Base-by-base conservation (phyloP, 2,888 invertebrate species). In the Noctua janthina region DNA sequence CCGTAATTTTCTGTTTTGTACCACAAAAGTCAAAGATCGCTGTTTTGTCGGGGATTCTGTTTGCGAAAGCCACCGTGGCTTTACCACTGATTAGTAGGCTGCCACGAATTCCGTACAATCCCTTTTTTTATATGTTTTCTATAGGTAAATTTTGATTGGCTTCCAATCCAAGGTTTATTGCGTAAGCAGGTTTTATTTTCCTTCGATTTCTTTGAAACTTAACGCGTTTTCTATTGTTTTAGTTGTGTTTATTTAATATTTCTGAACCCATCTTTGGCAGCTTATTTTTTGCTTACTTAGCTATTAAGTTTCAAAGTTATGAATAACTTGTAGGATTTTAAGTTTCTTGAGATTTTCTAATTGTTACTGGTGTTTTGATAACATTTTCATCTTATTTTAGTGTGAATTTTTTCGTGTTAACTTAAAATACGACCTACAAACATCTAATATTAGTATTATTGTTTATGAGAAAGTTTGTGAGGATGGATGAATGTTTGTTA, bases 81-180 rank as follows among this genome's bases (percentile, higher is more conserved):
- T 92, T 92, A 91, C 88, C 92, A 90, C 90, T 93, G 92, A 93
- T 93, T 92, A 92, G 90, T 90, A 88, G 79, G 73, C 62, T 70
- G 73, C 81, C 71, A 71, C 71, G 71, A 75, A 88, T 79, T 71
- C 73, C 74, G 43, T 46, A 79, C 88, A 68, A 79, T 86, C 67
- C 79, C 67, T 82, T 84, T 86, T 89, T 87, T 87, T 82, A 81
- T 82, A 73, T 82, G 69, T 70, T 76, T 84, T 86, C 73, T 81
- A 78, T 80, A 82, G 79, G 67, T 82, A 78, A 39, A 81, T 78
- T 88, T 82, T 89, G 86, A 89, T 88, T 89, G 88, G 76, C 69
- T 78, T 46, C 54, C 64, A 39, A 66, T 79, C 69, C 59, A 69
- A 82, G 64, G 29, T 87, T 87, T 87, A 76, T 78, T 81, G 64